A percentile compares a stretch with the other conserved stretches of the same genome.
Evolutionary conservation across 2,113 vertebrate species (phyloP).

Genomic region (Halichoerus grypus): DNA sequence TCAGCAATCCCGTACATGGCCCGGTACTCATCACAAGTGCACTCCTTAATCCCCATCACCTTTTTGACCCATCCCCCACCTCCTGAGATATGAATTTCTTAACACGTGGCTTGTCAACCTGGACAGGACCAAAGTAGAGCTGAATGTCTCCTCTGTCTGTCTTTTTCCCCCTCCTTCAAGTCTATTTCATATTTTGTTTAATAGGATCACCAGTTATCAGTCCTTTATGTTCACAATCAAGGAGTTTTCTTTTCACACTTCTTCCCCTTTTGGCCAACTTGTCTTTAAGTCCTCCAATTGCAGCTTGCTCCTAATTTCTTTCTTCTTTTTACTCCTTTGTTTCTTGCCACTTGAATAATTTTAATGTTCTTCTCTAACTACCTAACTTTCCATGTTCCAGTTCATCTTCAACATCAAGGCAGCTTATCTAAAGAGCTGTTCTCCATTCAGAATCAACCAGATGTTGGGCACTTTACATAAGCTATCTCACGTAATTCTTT

Average conservation of each 20-base stretch:
- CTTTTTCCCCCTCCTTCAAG: not conserved
- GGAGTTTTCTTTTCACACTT: not conserved
- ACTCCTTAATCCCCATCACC: not conserved
- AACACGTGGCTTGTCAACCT: not conserved
- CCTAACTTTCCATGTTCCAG: not conserved
- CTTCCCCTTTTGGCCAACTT: not conserved
- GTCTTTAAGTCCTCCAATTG: not conserved
- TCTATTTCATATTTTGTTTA: not conserved
- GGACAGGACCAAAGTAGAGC: not conserved
- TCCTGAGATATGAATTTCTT: not conserved
- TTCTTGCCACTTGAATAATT: not conserved
- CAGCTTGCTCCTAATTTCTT: not conserved
- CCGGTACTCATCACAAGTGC: not conserved
- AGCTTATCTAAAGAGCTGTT: not conserved
- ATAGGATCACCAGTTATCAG: not conserved
- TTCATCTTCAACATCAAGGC: not conserved
- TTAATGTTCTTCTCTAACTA: not conserved
- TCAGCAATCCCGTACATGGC: not conserved
- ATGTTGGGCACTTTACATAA: not conserved
- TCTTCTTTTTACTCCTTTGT: not conserved
- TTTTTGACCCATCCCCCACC: not conserved
- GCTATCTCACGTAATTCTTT: not conserved
- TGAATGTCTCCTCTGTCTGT: not conserved
- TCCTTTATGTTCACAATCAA: not conserved
- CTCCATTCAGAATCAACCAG: not conserved